Evolutionary conservation across 2,888 invertebrate species (phyloP), one percentile per base, ranked within the genome.

Genomic region (Drosophila anomalipes): DNA sequence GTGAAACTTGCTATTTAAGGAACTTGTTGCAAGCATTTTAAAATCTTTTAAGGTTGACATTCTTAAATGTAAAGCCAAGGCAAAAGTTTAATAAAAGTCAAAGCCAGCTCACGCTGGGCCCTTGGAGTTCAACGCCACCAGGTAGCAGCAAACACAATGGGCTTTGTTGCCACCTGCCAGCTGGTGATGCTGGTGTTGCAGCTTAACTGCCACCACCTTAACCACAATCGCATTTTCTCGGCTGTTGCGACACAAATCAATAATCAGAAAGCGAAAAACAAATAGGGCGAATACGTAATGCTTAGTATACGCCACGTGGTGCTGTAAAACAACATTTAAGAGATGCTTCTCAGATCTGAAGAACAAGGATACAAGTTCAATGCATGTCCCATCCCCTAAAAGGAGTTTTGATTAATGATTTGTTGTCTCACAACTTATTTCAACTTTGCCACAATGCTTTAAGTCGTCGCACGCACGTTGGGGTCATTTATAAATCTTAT

Each of bases 401-500:
- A 70, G 60, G 53, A 52, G 41, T 66, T 69, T 66, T 85, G 85
- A 85, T 85, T 82, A 89, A 85, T 85, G 85, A 70, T 56, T 51
- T 47, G 35, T 30, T 9, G 33, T 41, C 41, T 44, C 53, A 58
- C 65, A 79, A 79, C 70, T 74, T 84, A 49, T 73, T 82, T 71
- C n/a, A 80, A 84, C 57, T 83, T 83, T 72, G 68, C 72, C 79
- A 69, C 64, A 63, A 70, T 22, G 37, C 75, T 76, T 70, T 76
- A 70, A 70, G 66, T 67, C 64, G 33, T 57, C 60, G 52, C 73
- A 56, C 67, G 65, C 51, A 39, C n/a, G 26, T 49, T 44, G 26
- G 39, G 82, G 78, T 81, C 89, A 89, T 89, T 90, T 89, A 86
- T 89, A 87, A 81, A 87, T 84, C 85, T 84, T 66, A 62, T 70